These are phyloP conservation scores for Coptotermes formosanus DNA, from an alignment of 1,140 invertebrate species.

Conservation along the genomic window DNA sequence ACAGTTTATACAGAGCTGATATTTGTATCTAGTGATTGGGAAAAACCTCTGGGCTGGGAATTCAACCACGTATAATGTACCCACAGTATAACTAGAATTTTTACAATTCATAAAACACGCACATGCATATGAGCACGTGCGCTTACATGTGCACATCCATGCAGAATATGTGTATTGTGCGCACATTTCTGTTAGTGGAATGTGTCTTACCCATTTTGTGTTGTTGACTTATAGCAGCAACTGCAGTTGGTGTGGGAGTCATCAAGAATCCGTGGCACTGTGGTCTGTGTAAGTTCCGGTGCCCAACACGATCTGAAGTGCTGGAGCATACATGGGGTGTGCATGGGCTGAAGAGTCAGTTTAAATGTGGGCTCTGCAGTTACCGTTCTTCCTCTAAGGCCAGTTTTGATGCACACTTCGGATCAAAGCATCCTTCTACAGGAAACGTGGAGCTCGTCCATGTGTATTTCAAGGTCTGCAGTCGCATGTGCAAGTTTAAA, in stretches of 20 bases:
- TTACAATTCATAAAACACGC: too few relatives aligned
- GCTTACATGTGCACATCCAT: too few relatives aligned
- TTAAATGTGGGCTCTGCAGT: slow-evolving; percentile 62
- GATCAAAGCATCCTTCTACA: slow-evolving; percentile 48
- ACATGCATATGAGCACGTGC: too few relatives aligned
- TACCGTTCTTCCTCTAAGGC: slow-evolving; percentile 57
- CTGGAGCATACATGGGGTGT: slow-evolving; percentile 53
- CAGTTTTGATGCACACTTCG: slow-evolving; percentile 58
- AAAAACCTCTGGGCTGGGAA: too few relatives aligned
- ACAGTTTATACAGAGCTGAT: too few relatives aligned
- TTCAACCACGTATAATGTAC: too few relatives aligned
- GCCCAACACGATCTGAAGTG: slow-evolving; percentile 59
- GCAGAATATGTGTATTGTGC: too few relatives aligned
- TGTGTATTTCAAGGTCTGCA: neutral
- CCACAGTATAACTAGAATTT: too few relatives aligned
- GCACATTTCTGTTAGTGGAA: too few relatives aligned
- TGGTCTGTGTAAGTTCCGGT: slow-evolving; percentile 62
- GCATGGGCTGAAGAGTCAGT: slow-evolving; percentile 65
- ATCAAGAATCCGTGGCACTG: slow-evolving; percentile 60
- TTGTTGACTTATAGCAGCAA: neutral
- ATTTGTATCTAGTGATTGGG: too few relatives aligned
- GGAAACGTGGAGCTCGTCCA: neutral
- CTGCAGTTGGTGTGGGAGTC: neutral
- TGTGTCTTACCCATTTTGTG: neutral
- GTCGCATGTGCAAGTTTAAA: too few relatives aligned